Base-by-base conservation (phyloP, 2,888 invertebrate genomes). In the Hirudinaria manillensis region DNA sequence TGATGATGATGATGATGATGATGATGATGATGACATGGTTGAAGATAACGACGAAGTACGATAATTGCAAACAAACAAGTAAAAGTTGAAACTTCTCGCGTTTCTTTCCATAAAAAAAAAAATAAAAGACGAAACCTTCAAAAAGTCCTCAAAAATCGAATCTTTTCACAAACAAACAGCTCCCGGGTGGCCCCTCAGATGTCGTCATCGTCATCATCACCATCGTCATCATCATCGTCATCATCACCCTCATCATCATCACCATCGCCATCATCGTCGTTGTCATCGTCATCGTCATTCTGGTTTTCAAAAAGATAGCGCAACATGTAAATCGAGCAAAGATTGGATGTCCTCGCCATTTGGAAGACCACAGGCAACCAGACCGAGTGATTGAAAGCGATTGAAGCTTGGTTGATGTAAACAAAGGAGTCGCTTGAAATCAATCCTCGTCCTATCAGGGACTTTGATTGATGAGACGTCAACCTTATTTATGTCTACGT, bases 1-100 rank as follows among this genome's bases (percentile, higher is more conserved):
- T 68, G 68, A 19, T 68, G 68, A 38, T 68, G 68, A 68, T 1
- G 27, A 68, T 68, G 68, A 51, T 51, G 71, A 51, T 71, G 71
- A 71, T 51, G 71, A 71, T 71, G 71, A 71, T 71, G 53, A 71
- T 24, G 61, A 61, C 19, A 16, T 21, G 7, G 61, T 2, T 29
- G 4, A n/a, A 13, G 61, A 4, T 29, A n/a, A 61, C 19, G 68
- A 2, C 19, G 27, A 68, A 16, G 34, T 27, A 10, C 13, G 32
- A 29, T 65, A 65, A 65, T 65, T 65, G 13, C 29, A 27, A 29
- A 32, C 65, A 65, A 29, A 65, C 65, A 65, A 29, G 45, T 45
- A 45, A 45, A 45, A 45, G 45, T 45, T 45, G 3, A 45, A 10
- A 45, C 45, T 45, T 2, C 45, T 45, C 45, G 10, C 16, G 45